These are phyloP conservation scores for Gadopsis marmoratus DNA, from an alignment of 2,797 vertebrate species.

Conservation along the genomic window DNA sequence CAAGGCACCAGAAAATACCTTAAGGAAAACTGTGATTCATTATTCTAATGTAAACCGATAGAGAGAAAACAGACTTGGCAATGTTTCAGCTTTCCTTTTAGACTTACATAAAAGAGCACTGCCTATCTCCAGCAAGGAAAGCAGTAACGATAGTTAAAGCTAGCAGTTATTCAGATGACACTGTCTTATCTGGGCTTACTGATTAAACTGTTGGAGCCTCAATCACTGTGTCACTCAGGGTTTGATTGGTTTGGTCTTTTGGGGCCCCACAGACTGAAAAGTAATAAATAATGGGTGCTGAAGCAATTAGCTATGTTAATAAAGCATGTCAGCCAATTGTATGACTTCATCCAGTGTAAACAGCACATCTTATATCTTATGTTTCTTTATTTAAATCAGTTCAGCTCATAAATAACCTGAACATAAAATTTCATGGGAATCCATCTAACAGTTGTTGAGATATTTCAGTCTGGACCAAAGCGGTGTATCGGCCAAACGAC, in stretches of 20 bases:
- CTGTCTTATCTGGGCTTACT: conserved; percentile 45
- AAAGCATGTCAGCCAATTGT: conserved; percentile 19
- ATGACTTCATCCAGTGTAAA: conserved; percentile 13
- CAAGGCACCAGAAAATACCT: conserved; percentile 1
- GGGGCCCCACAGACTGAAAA: conserved; percentile 47
- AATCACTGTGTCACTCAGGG: conserved; percentile 50
- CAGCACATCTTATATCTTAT: neutral
- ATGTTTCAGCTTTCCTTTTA: neutral
- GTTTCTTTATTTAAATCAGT: conserved; percentile 5
- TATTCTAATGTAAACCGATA: neutral
- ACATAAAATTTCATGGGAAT: neutral
- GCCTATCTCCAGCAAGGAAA: conserved; percentile 7
- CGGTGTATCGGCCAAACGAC: neutral
- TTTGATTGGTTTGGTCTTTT: conserved; percentile 63
- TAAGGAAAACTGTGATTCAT: neutral
- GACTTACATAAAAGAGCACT: neutral
- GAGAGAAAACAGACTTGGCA: conserved; percentile 3
- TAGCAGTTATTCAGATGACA: conserved; percentile 50
- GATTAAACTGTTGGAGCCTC: conserved; percentile 68
- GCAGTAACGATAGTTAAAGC: conserved; percentile 51
- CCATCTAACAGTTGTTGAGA: neutral
- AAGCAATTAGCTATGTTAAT: conserved; percentile 33
- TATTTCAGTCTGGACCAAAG: neutral
- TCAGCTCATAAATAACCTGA: neutral
- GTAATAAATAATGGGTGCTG: conserved; percentile 55